Percentiles rank a stretch among this genome's conserved stretches.
Evolutionary conservation across 2,113 vertebrate genomes (phyloP).

Genomic region (Rutilus rutilus): DNA sequence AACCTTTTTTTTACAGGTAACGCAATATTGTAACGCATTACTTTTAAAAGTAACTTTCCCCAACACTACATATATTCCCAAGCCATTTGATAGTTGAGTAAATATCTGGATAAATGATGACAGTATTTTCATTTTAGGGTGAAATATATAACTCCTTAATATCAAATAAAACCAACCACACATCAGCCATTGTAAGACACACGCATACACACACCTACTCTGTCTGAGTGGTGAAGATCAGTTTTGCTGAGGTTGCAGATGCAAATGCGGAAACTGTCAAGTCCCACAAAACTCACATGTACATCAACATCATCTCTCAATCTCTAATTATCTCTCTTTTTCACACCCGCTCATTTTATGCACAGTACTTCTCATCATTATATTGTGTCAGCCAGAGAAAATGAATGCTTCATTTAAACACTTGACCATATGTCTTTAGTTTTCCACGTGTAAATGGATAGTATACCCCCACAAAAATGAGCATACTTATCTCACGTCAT

Average conservation of each 20-base stretch:
- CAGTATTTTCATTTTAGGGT: not conserved
- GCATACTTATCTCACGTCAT: not conserved
- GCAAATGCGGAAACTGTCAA: conserved; percentile 46
- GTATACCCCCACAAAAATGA: not conserved
- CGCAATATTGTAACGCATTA: too few relatives aligned
- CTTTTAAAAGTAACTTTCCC: too few relatives aligned
- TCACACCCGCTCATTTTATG: not conserved
- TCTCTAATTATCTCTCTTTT: conserved; percentile 25
- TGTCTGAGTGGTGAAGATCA: conserved; percentile 52
- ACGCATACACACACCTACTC: conserved; percentile 34
- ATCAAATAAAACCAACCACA: not conserved
- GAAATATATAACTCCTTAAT: not conserved
- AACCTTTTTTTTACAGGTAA: too few relatives aligned
- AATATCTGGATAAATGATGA: not conserved
- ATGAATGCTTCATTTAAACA: not conserved
- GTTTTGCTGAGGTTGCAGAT: conserved; percentile 56
- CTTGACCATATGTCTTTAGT: not conserved
- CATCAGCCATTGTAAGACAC: not conserved
- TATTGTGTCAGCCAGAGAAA: conserved; percentile 7
- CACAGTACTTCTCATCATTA: conserved; percentile 16
- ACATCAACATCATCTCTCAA: conserved; percentile 41
- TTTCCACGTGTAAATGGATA: not conserved
- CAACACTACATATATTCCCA: not conserved
- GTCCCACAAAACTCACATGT: conserved; percentile 49
- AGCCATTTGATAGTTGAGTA: not conserved